Evolutionary conservation across 2,113 vertebrate genomes (phyloP), one percentile per base, ranked within the genome.

Genomic region (Alethe diademata): DNA sequence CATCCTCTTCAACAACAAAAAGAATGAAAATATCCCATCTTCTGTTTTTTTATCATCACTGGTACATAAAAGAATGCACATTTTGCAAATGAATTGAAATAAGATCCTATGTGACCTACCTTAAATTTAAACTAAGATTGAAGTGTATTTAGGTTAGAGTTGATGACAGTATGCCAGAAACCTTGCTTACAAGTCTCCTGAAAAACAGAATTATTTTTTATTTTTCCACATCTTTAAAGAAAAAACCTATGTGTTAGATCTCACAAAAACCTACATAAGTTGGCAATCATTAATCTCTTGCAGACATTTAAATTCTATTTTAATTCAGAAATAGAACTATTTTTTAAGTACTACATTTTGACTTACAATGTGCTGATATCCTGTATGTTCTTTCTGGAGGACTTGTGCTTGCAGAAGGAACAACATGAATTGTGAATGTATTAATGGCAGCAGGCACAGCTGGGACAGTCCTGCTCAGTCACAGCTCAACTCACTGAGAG

Each of bases 61-160:
- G 82, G 19, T 66, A 82, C 35, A 67, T 92, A 43, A 65, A 90
- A 87, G 93, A 79, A 73, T n/a, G 17, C 8, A 19, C 3, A 4
- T 38, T 79, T 78, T 95, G 87, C 66, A 72, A 29, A 88, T 90
- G 65, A 90, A 96, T 54, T 88, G 84, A 91, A 84, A 86, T 94
- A 48, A 70, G 88, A 45, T 93, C 48, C 64, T 11, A 4, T 62
- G 79, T 96, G 94, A 91, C 86, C 45, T 75, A 91, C 84, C 95
- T 95, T 96, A 94, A 95, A 94, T 97, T 91, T 95, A 95, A 97
- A 80, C 85, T 65, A 71, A 89, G 58, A 53, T 81, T 87, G 84
- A 88, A 91, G 13, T 3, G 11, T 65, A 29, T 88, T 95, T 90
- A 33, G 71, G 88, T 96, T 92, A 84, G 84, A 82, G 72, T 82